These are phyloP conservation scores for Creontiades dilutus DNA, from an alignment of 2,888 invertebrate species.

Conservation along the genomic window DNA sequence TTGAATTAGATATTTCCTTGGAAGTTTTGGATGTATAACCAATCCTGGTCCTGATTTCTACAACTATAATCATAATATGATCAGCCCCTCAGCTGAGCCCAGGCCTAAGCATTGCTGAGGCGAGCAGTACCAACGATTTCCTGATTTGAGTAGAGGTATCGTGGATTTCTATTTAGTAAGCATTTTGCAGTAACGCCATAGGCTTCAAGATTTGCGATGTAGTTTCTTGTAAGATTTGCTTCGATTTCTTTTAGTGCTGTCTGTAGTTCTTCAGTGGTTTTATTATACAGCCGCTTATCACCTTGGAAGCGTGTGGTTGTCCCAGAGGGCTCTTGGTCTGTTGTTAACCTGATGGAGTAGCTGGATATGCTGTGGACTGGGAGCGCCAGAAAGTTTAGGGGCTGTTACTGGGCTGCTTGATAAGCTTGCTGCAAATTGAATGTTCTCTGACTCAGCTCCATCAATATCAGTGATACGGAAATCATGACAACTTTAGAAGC, in stretches of 20 bases:
- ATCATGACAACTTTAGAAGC: no score
- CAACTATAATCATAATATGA: no score
- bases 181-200: neutral
- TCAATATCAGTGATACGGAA: no score
- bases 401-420: neutral
- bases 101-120: no score
- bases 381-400: neutral
- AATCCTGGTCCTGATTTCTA: no score
- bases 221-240: neutral
- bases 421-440: neutral
- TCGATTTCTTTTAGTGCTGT: neutral
- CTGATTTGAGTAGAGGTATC: neutral
- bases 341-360: constrained; percentile 8
- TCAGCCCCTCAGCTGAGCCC: no score
- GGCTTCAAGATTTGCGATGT: neutral
- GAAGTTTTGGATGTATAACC: no score
- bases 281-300: neutral
- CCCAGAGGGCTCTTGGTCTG: constrained; percentile 19
- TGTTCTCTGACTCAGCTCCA: neutral
- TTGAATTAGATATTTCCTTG: no score
- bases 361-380: neutral
- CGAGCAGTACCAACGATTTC: constrained; percentile 25
- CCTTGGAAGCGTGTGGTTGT: constrained; percentile 17
- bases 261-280: constrained; percentile 2
- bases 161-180: neutral